Conservation (phyloP, 92 coral and sea anemone species). For the Umimayanthus chanpuru region DNA sequence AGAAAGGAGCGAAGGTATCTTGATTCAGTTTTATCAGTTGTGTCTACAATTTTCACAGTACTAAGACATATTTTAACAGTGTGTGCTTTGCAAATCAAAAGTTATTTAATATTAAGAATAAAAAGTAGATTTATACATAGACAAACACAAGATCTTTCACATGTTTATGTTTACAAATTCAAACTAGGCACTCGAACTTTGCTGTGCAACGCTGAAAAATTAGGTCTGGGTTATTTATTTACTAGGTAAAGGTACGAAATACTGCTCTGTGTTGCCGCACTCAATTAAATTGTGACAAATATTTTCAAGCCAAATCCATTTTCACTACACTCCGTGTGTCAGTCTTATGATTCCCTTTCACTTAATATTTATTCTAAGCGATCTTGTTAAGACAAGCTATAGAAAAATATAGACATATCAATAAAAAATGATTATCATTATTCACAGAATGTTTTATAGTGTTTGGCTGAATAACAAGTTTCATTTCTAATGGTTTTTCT, state of each 20-base stretch:
- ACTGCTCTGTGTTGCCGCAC: not conserved
- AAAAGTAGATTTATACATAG: too few species aligned
- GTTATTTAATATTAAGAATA: too few species aligned
- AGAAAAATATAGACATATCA: too few species aligned
- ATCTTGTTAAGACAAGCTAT: not conserved
- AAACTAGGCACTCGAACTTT: not conserved
- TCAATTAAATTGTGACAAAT: not conserved
- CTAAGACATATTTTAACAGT: not conserved
- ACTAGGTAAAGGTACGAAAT: too few species aligned
- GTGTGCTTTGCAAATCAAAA: not conserved
- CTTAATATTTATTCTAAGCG: not conserved
- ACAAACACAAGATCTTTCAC: not conserved
- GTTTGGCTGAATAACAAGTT: not conserved
- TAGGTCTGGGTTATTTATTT: not conserved
- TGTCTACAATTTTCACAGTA: not conserved
- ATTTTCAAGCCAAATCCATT: not conserved
- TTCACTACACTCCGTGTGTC: not conserved
- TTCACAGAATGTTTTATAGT: constrained; percentile 10
- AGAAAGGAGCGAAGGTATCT: not conserved
- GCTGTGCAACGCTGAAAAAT: not conserved
- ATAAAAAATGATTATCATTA: constrained; percentile 1
- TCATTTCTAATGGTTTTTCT: too few species aligned
- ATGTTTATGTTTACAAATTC: not conserved
- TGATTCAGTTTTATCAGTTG: not conserved
- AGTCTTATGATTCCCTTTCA: not conserved